Percentiles rank a stretch among this genome's conserved stretches.
phyloP scores from a whole-genome alignment of 2,797 vertebrate species.

The Emydoidea blandingii region DNA sequence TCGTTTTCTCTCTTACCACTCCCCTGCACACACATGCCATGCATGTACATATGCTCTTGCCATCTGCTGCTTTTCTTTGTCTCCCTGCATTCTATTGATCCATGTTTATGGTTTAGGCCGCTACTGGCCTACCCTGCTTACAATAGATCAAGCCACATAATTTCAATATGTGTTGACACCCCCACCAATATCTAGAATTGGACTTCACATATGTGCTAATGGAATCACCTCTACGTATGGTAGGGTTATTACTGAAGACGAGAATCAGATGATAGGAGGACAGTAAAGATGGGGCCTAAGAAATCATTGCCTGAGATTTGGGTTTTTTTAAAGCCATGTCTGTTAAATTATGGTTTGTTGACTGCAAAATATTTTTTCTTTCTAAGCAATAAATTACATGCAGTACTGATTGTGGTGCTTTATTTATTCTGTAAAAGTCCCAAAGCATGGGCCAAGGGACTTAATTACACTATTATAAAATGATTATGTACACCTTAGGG shows the following conservation, averaged over 20 bases:
- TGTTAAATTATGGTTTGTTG: neutral
- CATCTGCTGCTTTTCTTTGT: neutral
- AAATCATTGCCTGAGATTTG: neutral
- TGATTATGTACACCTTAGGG: constrained; percentile 60
- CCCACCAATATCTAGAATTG: neutral
- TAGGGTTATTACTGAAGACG: neutral
- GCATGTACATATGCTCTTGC: neutral
- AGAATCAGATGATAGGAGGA: neutral
- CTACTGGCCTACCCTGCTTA: neutral
- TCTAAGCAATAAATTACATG: constrained; percentile 48
- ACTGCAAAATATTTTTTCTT: constrained; percentile 57
- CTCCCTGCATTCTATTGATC: neutral
- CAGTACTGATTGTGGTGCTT: constrained; percentile 42
- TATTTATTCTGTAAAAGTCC: constrained; percentile 72
- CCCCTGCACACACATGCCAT: neutral
- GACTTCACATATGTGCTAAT: neutral
- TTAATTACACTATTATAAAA: constrained; percentile 75
- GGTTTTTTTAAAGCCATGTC: neutral
- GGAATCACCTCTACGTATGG: neutral
- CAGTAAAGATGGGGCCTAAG: neutral
- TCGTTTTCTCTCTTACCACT: neutral
- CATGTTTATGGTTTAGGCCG: neutral
- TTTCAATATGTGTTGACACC: neutral
- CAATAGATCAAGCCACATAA: neutral
- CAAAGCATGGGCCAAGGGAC: constrained; percentile 54